These are phyloP conservation scores for Chalcosyrphus nemorum DNA, from an alignment of 2,888 invertebrate species.

Conservation along the genomic window DNA sequence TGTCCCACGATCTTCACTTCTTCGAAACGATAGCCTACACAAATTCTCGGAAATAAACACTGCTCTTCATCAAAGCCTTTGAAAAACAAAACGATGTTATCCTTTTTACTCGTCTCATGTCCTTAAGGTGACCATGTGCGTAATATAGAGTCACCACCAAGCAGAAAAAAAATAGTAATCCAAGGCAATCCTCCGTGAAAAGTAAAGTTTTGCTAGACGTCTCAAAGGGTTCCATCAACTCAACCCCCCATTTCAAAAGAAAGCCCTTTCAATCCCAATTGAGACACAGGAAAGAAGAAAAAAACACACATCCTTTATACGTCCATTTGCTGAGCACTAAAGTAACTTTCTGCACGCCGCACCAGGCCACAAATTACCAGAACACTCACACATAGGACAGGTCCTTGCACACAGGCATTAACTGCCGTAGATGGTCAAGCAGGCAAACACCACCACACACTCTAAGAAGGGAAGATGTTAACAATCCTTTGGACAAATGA, in stretches of 20 bases:
- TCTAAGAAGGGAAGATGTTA: constrained; percentile 45
- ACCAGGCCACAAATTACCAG: constrained; percentile 36
- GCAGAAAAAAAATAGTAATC: not conserved
- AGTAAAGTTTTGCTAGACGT: not conserved
- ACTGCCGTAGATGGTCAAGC: constrained; percentile 33
- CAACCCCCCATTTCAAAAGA: not conserved
- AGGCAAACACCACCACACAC: too few relatives aligned
- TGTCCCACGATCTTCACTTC: not conserved
- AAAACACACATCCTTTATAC: too few relatives aligned
- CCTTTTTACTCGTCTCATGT: not conserved
- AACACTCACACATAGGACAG: constrained; percentile 3
- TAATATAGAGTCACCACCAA: not conserved
- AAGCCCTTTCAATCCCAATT: not conserved
- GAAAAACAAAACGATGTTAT: not conserved
- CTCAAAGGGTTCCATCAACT: not conserved
- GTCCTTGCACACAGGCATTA: constrained; percentile 16
- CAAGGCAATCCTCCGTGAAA: not conserved
- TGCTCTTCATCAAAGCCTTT: not conserved
- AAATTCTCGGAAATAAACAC: not conserved
- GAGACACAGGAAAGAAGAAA: not conserved
- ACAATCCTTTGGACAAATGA: constrained; percentile 65
- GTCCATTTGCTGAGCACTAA: not conserved
- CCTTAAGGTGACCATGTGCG: constrained; percentile 1
- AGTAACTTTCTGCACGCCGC: constrained; percentile 25
- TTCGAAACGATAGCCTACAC: not conserved